Evolutionary conservation across 35 echinoderm and acorn worm genomes (phyloP), one percentile per base, ranked within the genome.

Genomic region (Ophiothrix spiculata): DNA sequence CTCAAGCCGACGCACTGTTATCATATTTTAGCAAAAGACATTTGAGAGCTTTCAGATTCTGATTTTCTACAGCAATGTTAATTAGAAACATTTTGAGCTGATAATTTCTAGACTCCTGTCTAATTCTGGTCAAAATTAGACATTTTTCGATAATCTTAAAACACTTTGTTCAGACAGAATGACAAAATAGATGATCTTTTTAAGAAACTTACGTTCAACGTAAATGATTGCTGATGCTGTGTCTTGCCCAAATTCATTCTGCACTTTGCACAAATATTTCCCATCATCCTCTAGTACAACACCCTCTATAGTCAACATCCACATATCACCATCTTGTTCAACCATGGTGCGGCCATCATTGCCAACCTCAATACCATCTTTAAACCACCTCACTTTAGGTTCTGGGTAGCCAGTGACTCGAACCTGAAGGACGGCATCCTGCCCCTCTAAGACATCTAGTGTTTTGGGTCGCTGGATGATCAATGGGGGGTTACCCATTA

Each of bases 181-280:
- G n/a, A n/a, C n/a, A n/a, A n/a, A n/a, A n/a, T n/a, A n/a, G n/a
- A n/a, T n/a, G n/a, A n/a, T n/a, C n/a, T n/a, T n/a, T n/a, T n/a
- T n/a, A n/a, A n/a, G n/a, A n/a, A n/a, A 60, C 81, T 84, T 63
- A 84, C 81, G 21, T 60, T 84, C 81, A 36, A 84, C 81, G 37
- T 64, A 64, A 15, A 84, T 37, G 33, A 84, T 64, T 25, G 81
- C 81, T 64, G 32, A 37, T 14, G 45, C 63, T 23, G 42, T 37
- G 34, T 84, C 63, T 32, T 35, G 45, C 12, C 81, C 81, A 33
- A 84, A 15, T 4, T 60, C 63, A 37, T 84, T 84, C 54, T 84
- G 45, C 32, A 60, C 81, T 33, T 63, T 69, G 37, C 81, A 84
- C 42, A 84, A 23, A 34, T 84, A 84, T 64, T 64, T 84, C 32